Evolutionary conservation across 2,113 vertebrate species (phyloP).

Genomic region (Sterna hirundo): DNA sequence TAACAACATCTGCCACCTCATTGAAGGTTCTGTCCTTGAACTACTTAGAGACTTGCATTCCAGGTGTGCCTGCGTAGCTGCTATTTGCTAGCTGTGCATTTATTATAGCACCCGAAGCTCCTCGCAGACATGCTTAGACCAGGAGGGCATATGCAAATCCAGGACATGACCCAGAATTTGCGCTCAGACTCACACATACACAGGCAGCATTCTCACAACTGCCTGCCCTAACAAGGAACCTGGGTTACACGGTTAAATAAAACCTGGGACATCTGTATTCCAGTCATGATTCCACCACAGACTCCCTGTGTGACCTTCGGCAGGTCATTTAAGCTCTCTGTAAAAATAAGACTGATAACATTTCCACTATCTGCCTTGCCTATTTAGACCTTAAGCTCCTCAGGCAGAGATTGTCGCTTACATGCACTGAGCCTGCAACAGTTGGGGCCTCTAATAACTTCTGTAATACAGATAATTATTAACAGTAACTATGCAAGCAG

Average conservation of each 20-base stretch:
- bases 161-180: rapidly evolving
- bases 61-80: not conserved
- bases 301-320: constrained; percentile 11
- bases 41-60: not conserved
- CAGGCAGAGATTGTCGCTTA: not conserved
- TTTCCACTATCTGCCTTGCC: constrained; percentile 15
- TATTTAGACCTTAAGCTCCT: constrained; percentile 29
- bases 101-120: not conserved
- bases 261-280: not conserved
- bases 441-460: not conserved
- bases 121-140: not conserved
- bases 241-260: not conserved
- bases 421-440: not conserved
- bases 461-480: not conserved
- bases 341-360: constrained; percentile 30
- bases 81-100: not conserved
- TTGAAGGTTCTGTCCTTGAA: not conserved
- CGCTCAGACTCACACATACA: not conserved
- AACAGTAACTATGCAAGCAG: not conserved
- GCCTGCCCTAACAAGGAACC: not conserved
- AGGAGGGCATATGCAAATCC: not conserved
- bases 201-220: not conserved
- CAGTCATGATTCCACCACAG: not conserved
- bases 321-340: constrained; percentile 37
- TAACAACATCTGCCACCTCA: not conserved